Evolutionary conservation across 2,797 vertebrate species (phyloP).

Genomic region (Cryptoprocta ferox): DNA sequence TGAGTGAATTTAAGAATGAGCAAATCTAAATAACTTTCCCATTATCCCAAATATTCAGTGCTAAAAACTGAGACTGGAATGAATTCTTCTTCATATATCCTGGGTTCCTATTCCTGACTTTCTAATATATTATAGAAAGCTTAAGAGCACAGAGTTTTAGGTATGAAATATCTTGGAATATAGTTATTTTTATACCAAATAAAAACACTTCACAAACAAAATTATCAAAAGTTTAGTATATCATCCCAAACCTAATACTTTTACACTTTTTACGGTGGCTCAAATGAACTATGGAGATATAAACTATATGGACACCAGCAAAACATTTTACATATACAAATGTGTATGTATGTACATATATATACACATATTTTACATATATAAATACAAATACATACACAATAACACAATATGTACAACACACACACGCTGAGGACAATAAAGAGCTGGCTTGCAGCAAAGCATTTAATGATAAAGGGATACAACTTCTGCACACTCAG

Average conservation of each 20-base stretch:
- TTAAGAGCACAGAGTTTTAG: neutral
- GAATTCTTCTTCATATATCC: neutral
- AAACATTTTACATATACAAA: neutral
- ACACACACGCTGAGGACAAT: neutral
- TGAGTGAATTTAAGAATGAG: neutral
- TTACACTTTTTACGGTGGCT: neutral
- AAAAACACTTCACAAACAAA: conserved; percentile 2
- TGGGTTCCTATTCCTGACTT: neutral
- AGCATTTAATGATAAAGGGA: conserved; percentile 73
- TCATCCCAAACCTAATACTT: neutral
- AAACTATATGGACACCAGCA: neutral
- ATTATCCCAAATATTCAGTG: neutral
- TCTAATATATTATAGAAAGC: neutral
- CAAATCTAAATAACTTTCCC: neutral
- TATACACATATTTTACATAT: neutral
- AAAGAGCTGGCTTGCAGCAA: conserved; percentile 53
- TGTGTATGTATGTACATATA: neutral
- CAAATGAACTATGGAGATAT: neutral
- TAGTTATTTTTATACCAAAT: neutral
- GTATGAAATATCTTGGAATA: neutral
- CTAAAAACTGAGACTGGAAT: neutral
- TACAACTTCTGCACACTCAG: conserved; percentile 70
- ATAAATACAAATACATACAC: neutral
- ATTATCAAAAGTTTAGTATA: neutral
- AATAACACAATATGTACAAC: neutral